Base-by-base conservation (phyloP, 1,140 invertebrate genomes). In the Eciton burchellii region DNA sequence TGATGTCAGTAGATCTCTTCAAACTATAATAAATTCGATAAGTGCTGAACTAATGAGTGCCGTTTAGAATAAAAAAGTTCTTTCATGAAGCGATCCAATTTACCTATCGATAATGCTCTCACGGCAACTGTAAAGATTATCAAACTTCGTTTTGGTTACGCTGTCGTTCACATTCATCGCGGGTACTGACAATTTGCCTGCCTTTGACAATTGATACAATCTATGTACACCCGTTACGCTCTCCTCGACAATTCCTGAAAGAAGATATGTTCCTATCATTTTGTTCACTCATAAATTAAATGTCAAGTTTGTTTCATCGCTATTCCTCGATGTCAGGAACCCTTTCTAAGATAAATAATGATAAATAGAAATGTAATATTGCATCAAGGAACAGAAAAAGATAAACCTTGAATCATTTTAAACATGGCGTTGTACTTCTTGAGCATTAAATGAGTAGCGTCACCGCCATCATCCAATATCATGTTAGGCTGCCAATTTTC, bases 151-250 rank as follows among this genome's bases (percentile, higher is more conserved):
- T 95, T 99, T 99, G 0, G 98, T 99, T 9, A 99, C 98, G 26
- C 98, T 99, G 94, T 99, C 99, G 92, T 99, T 99, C 43, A 99
- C 98, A 94, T 99, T 99, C 98, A 99, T 99, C 1, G 99, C 99
- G 1, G 99, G 99, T n/a, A 99, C 98, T 16, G 97, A 97, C 52
- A 99, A 94, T 94, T 99, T 99, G 68, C 97, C 97, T 29, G 97
- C 97, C 94, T 99, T 99, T 19, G 98, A 98, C 43, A 99, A 95
- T 94, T 99, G 98, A 93, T 99, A 99, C 19, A 99, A 95, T 86
- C 99, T 95, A 94, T 99, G 99, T 21, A 99, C 98, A 56, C 99
- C 99, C 0, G 99, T 99, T 16, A 99, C 98, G 91, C 98, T 99
- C 94, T 99, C 99, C 94, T 99, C 99, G 1, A 99, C 98, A 91